Conservation (phyloP, 1,140 invertebrate genomes). For the Drosophila persimilis region DNA sequence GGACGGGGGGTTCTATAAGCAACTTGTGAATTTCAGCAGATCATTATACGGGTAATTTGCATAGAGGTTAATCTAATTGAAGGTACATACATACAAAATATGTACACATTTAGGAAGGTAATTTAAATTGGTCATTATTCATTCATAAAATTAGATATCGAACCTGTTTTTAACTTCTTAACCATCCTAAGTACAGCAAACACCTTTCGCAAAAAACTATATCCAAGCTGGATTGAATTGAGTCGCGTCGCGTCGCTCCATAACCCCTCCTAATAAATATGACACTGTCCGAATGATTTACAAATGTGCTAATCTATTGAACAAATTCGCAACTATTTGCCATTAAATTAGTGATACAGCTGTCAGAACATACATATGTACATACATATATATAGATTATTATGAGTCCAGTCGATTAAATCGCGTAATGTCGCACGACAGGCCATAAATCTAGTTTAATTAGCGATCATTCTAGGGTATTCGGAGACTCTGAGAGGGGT, state of each 20-base stretch:
- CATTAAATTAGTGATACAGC: conserved; percentile 30
- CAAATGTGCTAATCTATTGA: conserved; percentile 43
- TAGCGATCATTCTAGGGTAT: conserved; percentile 20
- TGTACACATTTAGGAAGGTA: too few relatives aligned
- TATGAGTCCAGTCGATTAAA: conserved; percentile 24
- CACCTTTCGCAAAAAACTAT: too few relatives aligned
- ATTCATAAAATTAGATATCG: too few relatives aligned
- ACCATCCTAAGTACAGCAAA: too few relatives aligned
- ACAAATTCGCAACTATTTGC: conserved; percentile 44
- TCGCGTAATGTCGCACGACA: conserved; percentile 39
- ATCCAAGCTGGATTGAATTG: too few relatives aligned
- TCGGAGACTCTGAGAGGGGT: too few relatives aligned
- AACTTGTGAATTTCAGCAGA: conserved; percentile 30
- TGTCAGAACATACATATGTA: conserved; percentile 19
- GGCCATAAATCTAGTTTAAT: conserved; percentile 52
- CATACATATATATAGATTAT: background rate
- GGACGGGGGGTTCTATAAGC: background rate
- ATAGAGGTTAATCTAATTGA: background rate
- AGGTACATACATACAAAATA: background rate
- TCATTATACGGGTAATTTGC: background rate
- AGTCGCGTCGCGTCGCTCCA: background rate
- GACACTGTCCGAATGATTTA: conserved; percentile 30
- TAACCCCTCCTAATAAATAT: conserved; percentile 25
- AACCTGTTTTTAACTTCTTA: too few relatives aligned
- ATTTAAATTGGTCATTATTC: too few relatives aligned